These are phyloP conservation scores for Limnodromus scolopaceus DNA, from an alignment of 2,797 vertebrate genomes.

Conservation along the genomic window DNA sequence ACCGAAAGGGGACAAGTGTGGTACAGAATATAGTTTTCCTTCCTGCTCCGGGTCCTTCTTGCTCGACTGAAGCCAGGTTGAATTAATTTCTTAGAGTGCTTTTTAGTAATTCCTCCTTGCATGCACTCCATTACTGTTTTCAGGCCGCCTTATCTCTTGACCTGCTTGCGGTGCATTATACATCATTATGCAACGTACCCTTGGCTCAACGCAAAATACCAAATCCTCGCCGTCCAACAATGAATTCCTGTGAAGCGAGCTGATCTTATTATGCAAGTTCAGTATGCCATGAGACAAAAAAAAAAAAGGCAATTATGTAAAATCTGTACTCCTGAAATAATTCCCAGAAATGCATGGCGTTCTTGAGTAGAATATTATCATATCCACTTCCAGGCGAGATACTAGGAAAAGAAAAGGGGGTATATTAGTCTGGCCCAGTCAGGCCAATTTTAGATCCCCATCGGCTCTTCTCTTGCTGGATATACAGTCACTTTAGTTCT, in stretches of 20 bases:
- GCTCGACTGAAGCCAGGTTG: neutral
- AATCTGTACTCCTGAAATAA: conserved; percentile 27
- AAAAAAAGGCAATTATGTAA: conserved; percentile 64
- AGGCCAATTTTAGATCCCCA: neutral
- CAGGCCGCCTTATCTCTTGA: conserved; percentile 43
- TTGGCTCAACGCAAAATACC: neutral
- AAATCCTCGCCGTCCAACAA: conserved; percentile 18
- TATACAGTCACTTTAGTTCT: neutral
- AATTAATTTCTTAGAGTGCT: conserved; percentile 65
- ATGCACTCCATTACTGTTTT: neutral
- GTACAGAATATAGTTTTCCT: neutral
- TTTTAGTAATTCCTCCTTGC: conserved; percentile 48
- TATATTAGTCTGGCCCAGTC: neutral
- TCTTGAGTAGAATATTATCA: conserved; percentile 3
- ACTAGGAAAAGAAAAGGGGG: neutral
- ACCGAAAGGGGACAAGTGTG: neutral
- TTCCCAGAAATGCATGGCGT: conserved; percentile 23
- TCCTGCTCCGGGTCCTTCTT: conserved; percentile 5
- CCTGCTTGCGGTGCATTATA: conserved; percentile 49
- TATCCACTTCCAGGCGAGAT: neutral
- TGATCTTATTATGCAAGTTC: conserved; percentile 57
- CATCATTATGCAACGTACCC: conserved; percentile 22
- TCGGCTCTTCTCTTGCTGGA: neutral
- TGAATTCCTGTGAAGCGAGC: conserved; percentile 9
- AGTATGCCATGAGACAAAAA: conserved; percentile 28